phyloP scores from a whole-genome alignment of 2,888 invertebrate genomes.

The Cheilosia pagana region DNA sequence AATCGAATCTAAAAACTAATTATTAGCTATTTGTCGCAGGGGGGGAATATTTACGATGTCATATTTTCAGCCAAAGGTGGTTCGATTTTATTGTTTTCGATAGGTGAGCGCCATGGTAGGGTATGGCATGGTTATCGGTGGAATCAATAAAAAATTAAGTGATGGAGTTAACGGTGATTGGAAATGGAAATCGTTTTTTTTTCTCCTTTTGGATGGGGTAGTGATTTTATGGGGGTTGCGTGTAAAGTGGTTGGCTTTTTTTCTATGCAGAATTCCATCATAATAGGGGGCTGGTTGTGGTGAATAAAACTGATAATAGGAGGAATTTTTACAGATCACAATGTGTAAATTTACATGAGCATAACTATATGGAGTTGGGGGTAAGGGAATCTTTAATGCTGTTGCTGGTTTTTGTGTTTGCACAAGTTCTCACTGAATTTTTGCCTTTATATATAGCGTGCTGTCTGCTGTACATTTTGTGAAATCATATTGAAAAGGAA shows the following conservation, averaged over 20 bases:
- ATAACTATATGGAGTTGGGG: neutral
- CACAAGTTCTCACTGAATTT: neutral
- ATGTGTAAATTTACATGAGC: neutral
- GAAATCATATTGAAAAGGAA: no score
- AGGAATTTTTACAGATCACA: neutral
- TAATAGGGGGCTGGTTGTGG: neutral
- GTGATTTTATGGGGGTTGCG: neutral
- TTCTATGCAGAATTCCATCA: neutral
- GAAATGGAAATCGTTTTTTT: constrained; percentile 11
- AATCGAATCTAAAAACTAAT: constrained; percentile 20
- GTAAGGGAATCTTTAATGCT: neutral
- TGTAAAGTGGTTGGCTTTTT: constrained; percentile 3
- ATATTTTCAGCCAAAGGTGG: constrained; percentile 25
- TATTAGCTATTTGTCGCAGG: constrained; percentile 22
- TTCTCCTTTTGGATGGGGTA: neutral
- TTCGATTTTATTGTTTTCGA: constrained; percentile 28
- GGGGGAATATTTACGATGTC: constrained; percentile 39
- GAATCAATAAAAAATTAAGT: constrained; percentile 56
- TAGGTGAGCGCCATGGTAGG: constrained; percentile 13
- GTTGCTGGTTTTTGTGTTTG: neutral
- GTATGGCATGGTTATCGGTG: constrained; percentile 19
- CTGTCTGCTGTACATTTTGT: no score
- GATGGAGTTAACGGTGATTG: constrained; percentile 65
- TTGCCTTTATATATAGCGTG: no score
- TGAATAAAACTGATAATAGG: neutral